phyloP scores from a whole-genome alignment of 1,140 invertebrate species.

The Harpegnathos saltator region DNA sequence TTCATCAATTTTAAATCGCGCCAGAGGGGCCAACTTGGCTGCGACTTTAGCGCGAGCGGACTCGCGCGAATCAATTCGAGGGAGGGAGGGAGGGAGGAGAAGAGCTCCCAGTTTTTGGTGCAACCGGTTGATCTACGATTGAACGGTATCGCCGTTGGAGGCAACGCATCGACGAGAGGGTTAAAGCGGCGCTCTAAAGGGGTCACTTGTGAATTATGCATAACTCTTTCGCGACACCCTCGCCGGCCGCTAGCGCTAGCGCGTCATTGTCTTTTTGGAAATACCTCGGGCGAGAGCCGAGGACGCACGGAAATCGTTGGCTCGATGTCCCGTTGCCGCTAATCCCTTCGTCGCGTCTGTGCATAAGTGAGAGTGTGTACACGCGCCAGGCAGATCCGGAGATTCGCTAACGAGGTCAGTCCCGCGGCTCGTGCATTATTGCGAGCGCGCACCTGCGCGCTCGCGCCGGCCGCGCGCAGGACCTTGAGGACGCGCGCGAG shows the following conservation, averaged over 20 bases:
- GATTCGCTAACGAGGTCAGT: constrained; percentile 68
- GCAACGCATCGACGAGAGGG: neutral
- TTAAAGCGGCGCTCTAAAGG: constrained; percentile 43
- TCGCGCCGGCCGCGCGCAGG: neutral
- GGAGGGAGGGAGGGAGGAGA: too few relatives aligned
- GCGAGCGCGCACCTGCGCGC: constrained; percentile 47
- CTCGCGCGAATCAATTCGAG: too few relatives aligned
- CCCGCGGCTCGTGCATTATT: constrained; percentile 54
- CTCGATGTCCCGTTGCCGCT: constrained; percentile 66
- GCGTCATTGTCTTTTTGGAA: constrained; percentile 50
- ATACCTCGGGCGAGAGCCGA: constrained; percentile 25
- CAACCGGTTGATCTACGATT: constrained; percentile 11
- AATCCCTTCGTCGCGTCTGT: constrained; percentile 55
- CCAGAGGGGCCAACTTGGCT: too few relatives aligned
- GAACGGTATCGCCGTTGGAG: constrained; percentile 15
- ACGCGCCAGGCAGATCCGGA: neutral
- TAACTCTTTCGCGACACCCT: constrained; percentile 42
- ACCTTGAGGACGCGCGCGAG: constrained; percentile 58
- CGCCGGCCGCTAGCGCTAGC: constrained; percentile 9
- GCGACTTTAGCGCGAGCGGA: too few relatives aligned
- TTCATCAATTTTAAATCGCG: too few relatives aligned
- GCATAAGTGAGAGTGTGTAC: constrained; percentile 26
- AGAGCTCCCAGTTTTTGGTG: neutral
- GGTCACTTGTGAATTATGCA: constrained; percentile 45
- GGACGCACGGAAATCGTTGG: neutral